Conservation (phyloP, 2,113 vertebrate genomes). For the Hassar affinis region DNA sequence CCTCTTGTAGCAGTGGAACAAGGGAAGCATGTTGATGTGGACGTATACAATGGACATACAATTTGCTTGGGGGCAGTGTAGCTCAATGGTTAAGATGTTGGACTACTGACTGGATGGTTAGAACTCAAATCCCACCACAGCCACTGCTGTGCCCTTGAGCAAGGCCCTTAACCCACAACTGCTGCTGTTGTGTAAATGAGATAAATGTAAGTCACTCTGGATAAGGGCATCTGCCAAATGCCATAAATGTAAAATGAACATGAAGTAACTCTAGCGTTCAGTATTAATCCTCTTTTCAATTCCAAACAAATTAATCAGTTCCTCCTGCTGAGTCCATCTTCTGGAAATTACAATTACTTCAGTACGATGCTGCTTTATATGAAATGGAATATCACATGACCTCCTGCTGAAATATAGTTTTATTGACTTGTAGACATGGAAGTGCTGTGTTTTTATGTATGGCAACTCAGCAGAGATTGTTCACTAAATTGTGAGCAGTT, state of each 20-base stretch:
- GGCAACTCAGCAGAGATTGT: background rate
- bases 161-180: no score
- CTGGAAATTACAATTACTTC: conserved; percentile 10
- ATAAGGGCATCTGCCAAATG: no score
- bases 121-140: no score
- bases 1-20: background rate
- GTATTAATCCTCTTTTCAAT: conserved; percentile 22
- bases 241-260: no score
- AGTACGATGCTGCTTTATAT: conserved; percentile 4
- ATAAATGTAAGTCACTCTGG: no score
- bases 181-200: no score
- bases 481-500: conserved; percentile 32
- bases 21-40: background rate
- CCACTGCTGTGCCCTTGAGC: no score
- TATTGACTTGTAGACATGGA: conserved; percentile 23
- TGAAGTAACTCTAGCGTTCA: conserved; percentile 21
- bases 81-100: no score
- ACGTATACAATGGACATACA: no score
- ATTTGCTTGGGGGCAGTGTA: no score
- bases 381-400: conserved; percentile 27
- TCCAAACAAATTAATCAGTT: conserved; percentile 33
- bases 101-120: no score
- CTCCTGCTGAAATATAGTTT: conserved; percentile 21
- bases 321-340: conserved; percentile 29
- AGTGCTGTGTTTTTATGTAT: conserved; percentile 22